Evolutionary conservation across 2,113 vertebrate genomes (phyloP), one percentile per base, ranked within the genome.

Genomic region (Perccottus glenii): DNA sequence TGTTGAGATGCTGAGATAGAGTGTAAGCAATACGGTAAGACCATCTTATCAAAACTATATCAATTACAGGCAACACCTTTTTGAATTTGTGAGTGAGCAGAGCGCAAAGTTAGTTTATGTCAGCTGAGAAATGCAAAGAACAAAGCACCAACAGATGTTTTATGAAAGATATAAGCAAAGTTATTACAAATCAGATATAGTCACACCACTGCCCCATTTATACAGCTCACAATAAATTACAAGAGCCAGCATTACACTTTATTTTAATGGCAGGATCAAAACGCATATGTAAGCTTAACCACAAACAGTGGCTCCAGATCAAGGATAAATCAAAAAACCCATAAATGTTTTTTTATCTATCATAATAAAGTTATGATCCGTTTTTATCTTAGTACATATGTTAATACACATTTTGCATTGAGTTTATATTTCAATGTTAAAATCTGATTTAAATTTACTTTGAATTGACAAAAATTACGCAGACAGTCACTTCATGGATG

Each of bases 311-410:
- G 67, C 65, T 73, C 35, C 33, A 42, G 27, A 42, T 72, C 61
- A 49, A 46, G 66, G 60, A 80, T 57, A 67, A 79, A 74, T 27
- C 56, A 12, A 76, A 66, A 48, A 77, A 19, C 6, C 44, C 47
- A 43, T 65, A 42, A 70, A 79, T 53, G 35, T 53, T 73, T 67
- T 27, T 77, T 59, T 59, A 83, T 76, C 65, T 46, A 33, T 76
- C 33, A 65, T 48, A 68, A 81, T 71, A 77, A 53, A 83, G 77
- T 15, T 9, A 47, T 45, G 14, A 70, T 64, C 45, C 56, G 19
- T 27, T 27, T n/a, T 27, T 27, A 27, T 27, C 19, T 2, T 27
- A 27, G 19, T 27, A 27, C 19, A 27, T 3, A 27, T 1, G 19
- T 27, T 27, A 27, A 27, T 27, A 27, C 19, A 27, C 1, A 27